These are phyloP conservation scores for Barypeithes pellucidus DNA, from an alignment of 2,888 invertebrate species.

Conservation along the genomic window DNA sequence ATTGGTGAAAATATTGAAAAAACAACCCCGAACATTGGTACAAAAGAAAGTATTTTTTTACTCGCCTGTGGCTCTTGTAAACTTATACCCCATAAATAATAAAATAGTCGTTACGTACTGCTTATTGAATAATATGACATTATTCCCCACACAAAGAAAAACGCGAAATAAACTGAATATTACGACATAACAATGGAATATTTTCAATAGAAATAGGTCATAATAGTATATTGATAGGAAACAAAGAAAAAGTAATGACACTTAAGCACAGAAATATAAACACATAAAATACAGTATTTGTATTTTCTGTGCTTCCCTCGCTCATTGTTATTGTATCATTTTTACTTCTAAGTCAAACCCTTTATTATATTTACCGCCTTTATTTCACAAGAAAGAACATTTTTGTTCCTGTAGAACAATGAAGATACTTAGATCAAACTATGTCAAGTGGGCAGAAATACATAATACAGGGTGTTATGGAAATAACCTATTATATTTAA, in stretches of 20 bases:
- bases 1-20: too few species aligned
- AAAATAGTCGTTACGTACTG: too few species aligned
- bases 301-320: not conserved
- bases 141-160: too few species aligned
- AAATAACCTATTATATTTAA: too few species aligned
- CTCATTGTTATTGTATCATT: not conserved
- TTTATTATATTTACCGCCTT: not conserved
- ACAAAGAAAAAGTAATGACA: conserved; percentile 2
- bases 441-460: conserved; percentile 9
- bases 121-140: too few species aligned
- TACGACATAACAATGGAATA: not conserved
- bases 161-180: not conserved
- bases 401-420: not conserved
- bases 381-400: not conserved
- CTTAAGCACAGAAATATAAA: conserved; percentile 4
- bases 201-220: not conserved
- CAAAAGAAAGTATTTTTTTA: too few species aligned
- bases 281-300: conserved; percentile 7
- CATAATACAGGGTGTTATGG: not conserved
- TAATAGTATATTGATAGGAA: conserved; percentile 4
- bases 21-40: too few species aligned
- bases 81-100: too few species aligned
- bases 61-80: too few species aligned
- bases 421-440: not conserved
- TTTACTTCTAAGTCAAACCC: not conserved